A percentile compares a stretch with the other conserved stretches of the same genome.
Evolutionary conservation across 2,113 vertebrate species (phyloP).

Genomic region (Mola mola): DNA sequence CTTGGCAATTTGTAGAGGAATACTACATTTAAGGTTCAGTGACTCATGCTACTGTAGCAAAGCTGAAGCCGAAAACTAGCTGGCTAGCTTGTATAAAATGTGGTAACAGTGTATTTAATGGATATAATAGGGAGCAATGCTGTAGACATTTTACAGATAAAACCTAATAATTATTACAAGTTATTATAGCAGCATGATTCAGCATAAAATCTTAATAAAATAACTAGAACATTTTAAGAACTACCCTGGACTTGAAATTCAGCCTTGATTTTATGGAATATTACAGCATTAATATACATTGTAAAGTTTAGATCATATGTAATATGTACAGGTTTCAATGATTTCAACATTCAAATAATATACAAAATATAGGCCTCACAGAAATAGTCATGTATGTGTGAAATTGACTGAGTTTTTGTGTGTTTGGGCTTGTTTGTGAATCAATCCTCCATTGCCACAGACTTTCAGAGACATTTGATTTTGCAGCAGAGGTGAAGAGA

Average conservation of each 20-base stretch:
- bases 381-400: background rate
- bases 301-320: background rate
- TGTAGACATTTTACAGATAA: too few relatives aligned
- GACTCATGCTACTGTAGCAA: constrained; percentile 27
- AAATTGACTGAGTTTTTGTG: background rate
- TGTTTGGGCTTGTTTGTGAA: constrained; percentile 12
- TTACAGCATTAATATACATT: too few relatives aligned
- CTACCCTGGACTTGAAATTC: too few relatives aligned
- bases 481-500: constrained; percentile 16
- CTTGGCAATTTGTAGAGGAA: constrained; percentile 23
- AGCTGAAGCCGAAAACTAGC: too few relatives aligned
- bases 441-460: constrained; percentile 16
- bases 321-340: too few relatives aligned
- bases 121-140: background rate
- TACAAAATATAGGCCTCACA: background rate
- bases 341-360: background rate
- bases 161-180: too few relatives aligned
- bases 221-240: too few relatives aligned
- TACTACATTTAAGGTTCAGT: constrained; percentile 24
- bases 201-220: too few relatives aligned
- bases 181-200: too few relatives aligned
- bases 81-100: too few relatives aligned
- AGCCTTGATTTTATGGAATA: too few relatives aligned
- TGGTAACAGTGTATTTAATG: background rate
- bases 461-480: constrained; percentile 28